These are phyloP conservation scores for Cyrtodaria siliqua DNA, from an alignment of 2,888 invertebrate species.

Conservation along the genomic window DNA sequence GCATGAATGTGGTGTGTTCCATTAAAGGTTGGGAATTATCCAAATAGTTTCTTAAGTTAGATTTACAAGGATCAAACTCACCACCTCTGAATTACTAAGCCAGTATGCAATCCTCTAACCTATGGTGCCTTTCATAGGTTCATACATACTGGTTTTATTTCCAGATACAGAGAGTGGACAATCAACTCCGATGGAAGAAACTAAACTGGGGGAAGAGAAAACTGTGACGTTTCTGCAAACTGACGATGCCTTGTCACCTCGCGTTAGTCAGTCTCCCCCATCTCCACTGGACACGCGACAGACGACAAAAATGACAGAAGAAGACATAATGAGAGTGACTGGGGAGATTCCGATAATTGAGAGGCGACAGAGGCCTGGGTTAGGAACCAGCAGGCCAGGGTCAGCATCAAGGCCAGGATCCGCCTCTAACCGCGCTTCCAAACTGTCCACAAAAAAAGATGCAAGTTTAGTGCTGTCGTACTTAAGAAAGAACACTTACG, in stretches of 20 bases:
- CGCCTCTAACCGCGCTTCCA: conserved; percentile 23
- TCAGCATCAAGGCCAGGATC: conserved; percentile 41
- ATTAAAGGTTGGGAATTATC: too few relatives aligned
- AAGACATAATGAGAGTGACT: conserved; percentile 67
- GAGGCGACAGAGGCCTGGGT: conserved; percentile 39
- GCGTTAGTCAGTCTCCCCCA: conserved; percentile 1
- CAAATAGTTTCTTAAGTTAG: too few relatives aligned
- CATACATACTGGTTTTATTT: too few relatives aligned
- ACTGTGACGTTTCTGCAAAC: conserved; percentile 46
- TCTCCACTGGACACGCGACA: conserved; percentile 30
- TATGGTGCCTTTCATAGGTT: too few relatives aligned
- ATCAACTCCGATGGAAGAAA: conserved; percentile 1
- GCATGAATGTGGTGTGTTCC: too few relatives aligned
- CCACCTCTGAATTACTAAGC: too few relatives aligned
- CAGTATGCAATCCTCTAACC: too few relatives aligned
- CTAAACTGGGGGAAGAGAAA: conserved; percentile 32
- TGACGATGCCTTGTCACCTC: conserved; percentile 1
- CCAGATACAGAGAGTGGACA: neutral
- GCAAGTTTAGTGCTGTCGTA: conserved; percentile 67
- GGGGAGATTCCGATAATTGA: conserved; percentile 76
- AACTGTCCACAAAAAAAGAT: conserved; percentile 58
- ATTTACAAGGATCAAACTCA: too few relatives aligned
- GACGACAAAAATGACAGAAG: conserved; percentile 49
- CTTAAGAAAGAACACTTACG: conserved; percentile 80
- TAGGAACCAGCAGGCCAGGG: conserved; percentile 37